phyloP scores from a whole-genome alignment of 2,888 invertebrate genomes.

The Mimachlamys varia region DNA sequence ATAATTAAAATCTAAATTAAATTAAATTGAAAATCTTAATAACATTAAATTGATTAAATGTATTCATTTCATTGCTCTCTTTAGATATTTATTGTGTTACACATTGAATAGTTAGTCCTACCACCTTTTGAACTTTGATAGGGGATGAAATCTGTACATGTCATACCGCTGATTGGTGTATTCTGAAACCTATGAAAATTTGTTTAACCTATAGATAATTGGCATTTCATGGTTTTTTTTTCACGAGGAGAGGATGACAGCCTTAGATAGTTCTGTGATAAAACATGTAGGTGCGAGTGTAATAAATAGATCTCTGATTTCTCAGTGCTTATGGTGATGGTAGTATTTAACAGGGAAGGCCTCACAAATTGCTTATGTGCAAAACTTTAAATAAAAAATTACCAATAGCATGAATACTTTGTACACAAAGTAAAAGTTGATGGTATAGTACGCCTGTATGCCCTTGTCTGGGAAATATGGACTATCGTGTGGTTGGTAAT shows the following conservation, averaged over 20 bases:
- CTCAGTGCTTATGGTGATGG: no score
- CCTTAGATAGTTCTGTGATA: no score
- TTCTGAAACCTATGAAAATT: no score
- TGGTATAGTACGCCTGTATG: neutral
- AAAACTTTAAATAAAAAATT: neutral
- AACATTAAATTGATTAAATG: neutral
- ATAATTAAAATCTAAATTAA: no score
- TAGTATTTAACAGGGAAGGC: neutral
- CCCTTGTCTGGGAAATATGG: neutral
- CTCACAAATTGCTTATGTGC: neutral
- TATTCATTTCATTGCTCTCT: no score
- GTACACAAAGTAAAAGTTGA: neutral
- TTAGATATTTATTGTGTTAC: no score
- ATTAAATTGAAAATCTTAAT: no score
- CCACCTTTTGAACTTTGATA: constrained; percentile 36
- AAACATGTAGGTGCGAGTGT: no score
- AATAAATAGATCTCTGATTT: no score
- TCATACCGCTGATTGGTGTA: neutral
- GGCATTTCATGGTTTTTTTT: no score
- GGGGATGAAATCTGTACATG: neutral
- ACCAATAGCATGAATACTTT: neutral
- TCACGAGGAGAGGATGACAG: no score
- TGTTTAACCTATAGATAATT: no score
- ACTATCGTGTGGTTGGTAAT: neutral
- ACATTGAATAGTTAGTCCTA: constrained; percentile 37